Evolutionary conservation across 2,113 vertebrate genomes (phyloP), one percentile per base, ranked within the genome.

Genomic region (Plecturocebus donacophilus): DNA sequence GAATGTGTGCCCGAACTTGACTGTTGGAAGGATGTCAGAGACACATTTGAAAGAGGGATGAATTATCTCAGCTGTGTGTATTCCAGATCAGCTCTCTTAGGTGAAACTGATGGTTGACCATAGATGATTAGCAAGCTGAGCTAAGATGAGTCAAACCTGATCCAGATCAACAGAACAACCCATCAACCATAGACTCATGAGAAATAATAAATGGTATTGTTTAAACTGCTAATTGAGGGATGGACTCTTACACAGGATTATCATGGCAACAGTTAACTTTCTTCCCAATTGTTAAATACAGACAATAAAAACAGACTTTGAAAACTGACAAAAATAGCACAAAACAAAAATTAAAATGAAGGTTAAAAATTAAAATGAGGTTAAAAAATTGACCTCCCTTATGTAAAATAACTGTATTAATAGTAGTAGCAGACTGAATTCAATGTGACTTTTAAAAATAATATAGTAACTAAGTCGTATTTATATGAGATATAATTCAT

Each of bases 311-410:
- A 77, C 8, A 96, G 47, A 23, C 13, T 68, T 16, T 30, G 86
- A 90, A 93, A 40, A 68, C 8, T 70, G 47, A 95, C 54, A 90
- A 82, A 88, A 95, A 83, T 21, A 40, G 56, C 42, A 88, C 25
- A 80, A 35, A 90, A 75, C 40, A 64, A 52, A n/a, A n/a, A n/a
- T n/a, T n/a, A n/a, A n/a, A n/a, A n/a, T n/a, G n/a, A n/a, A n/a
- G n/a, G n/a, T n/a, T n/a, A n/a, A n/a, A n/a, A n/a, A n/a, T n/a
- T n/a, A n/a, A n/a, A n/a, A n/a, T n/a, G n/a, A n/a, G n/a, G n/a
- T n/a, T n/a, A n/a, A n/a, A 73, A 84, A 61, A 87, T 23, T 45
- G 32, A 84, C 13, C 64, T 45, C 19, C 35, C 3, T 73, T 35
- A 80, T 38, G 16, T 95, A 85, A 90, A 89, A 79, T 77, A 7